Conservation (phyloP, 1,140 invertebrate species). For the Polypedilum vanderplanki region DNA sequence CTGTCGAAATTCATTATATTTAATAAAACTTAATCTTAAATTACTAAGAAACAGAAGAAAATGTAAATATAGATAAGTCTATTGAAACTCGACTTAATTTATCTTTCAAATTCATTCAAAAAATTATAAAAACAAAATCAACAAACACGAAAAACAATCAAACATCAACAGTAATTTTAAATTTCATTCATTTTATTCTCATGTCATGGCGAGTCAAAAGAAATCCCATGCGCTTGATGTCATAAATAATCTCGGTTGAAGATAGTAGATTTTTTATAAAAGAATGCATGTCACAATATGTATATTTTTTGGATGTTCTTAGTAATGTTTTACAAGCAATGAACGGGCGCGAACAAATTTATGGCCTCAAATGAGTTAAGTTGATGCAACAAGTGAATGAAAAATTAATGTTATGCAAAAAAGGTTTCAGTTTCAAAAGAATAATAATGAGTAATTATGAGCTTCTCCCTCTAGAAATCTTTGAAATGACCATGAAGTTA, state of each 20-base stretch:
- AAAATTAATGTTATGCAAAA: background rate
- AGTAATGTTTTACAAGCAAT: background rate
- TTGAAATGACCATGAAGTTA: background rate
- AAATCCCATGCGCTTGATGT: conserved; percentile 2
- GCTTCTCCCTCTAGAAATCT: background rate
- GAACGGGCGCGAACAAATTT: background rate
- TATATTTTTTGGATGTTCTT: background rate
- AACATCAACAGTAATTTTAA: background rate
- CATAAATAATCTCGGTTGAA: background rate
- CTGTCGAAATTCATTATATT: no score
- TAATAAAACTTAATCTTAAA: no score
- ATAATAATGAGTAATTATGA: background rate
- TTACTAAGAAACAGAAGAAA: no score
- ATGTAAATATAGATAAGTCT: no score
- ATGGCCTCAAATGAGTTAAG: background rate
- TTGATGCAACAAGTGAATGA: conserved; percentile 8
- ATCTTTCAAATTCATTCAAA: no score
- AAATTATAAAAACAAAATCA: background rate
- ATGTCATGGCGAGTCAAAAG: background rate
- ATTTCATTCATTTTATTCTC: background rate
- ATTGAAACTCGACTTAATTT: no score
- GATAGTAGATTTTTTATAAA: background rate
- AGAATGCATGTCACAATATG: background rate
- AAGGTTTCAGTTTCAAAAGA: background rate
- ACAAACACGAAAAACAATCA: background rate